These are phyloP conservation scores for Manis pentadactyla DNA, from an alignment of 2,797 vertebrate genomes.

Conservation along the genomic window DNA sequence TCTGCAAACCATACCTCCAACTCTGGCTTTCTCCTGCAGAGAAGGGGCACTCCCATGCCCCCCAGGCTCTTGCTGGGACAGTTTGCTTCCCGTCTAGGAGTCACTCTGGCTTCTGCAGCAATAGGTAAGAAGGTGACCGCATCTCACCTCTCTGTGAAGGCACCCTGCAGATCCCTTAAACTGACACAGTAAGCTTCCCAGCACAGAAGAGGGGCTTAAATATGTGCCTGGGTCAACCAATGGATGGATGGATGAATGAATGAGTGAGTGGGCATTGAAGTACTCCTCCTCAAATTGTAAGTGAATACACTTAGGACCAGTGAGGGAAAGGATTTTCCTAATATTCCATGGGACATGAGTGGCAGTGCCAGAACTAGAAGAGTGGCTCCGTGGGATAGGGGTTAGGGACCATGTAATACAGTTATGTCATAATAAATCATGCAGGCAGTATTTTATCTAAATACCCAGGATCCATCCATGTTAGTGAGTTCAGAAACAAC, in stretches of 20 bases:
- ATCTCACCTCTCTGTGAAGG: background rate
- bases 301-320: background rate
- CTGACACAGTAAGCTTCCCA: background rate
- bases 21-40: background rate
- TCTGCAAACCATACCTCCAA: background rate
- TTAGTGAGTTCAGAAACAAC: background rate
- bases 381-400: background rate
- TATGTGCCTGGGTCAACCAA: background rate
- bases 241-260: background rate
- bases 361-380: background rate
- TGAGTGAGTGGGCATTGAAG: background rate
- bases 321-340: background rate
- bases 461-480: background rate
- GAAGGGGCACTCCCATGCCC: background rate
- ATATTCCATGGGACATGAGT: background rate
- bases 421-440: background rate
- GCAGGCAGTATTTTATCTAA: background rate
- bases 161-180: background rate
- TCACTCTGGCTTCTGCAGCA: background rate
- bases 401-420: background rate
- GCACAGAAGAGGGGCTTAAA: background rate
- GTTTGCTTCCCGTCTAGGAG: background rate
- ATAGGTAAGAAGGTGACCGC: background rate
- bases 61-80: background rate
- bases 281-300: background rate